These are phyloP conservation scores for Chouioia cunea DNA, from an alignment of 2,888 invertebrate genomes.

Conservation along the genomic window DNA sequence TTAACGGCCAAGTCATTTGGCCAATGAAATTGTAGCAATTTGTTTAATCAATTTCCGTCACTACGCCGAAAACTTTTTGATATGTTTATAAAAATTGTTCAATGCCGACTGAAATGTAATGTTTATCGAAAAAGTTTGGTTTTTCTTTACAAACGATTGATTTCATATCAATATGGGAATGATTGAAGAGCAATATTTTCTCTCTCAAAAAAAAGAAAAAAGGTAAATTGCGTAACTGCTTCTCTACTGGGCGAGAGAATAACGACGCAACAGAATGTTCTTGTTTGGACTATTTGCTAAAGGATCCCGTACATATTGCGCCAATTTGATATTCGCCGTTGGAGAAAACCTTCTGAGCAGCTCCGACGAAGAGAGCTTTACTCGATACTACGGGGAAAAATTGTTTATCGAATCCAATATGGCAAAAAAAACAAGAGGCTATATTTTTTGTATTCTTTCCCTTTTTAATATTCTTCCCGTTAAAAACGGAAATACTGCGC, in stretches of 20 bases:
- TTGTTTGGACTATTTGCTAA: slow-evolving; percentile 29
- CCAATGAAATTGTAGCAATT: not conserved
- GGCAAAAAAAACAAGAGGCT: slow-evolving; percentile 4
- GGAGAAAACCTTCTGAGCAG: slow-evolving; percentile 28
- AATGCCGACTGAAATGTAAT: no score
- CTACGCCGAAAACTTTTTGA: no score
- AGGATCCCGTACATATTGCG: slow-evolving; percentile 38
- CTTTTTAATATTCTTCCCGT: slow-evolving; percentile 18
- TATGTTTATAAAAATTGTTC: no score
- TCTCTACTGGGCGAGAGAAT: not conserved
- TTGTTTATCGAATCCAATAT: slow-evolving; percentile 34
- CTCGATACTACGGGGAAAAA: slow-evolving; percentile 34
- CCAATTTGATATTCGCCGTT: slow-evolving; percentile 30
- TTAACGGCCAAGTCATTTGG: no score
- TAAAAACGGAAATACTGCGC: not conserved
- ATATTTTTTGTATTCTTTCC: not conserved
- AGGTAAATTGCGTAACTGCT: slow-evolving; percentile 20
- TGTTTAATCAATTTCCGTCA: no score
- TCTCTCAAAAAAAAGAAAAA: slow-evolving; percentile 3
- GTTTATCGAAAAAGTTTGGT: not conserved
- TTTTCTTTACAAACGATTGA: not conserved
- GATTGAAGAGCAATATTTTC: slow-evolving; percentile 27
- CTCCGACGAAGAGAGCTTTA: slow-evolving; percentile 30
- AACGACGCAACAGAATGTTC: slow-evolving; percentile 33
- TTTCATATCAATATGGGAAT: slow-evolving; percentile 2